phyloP scores from a whole-genome alignment of 2,113 vertebrate genomes.

The Hyaena hyaena region DNA sequence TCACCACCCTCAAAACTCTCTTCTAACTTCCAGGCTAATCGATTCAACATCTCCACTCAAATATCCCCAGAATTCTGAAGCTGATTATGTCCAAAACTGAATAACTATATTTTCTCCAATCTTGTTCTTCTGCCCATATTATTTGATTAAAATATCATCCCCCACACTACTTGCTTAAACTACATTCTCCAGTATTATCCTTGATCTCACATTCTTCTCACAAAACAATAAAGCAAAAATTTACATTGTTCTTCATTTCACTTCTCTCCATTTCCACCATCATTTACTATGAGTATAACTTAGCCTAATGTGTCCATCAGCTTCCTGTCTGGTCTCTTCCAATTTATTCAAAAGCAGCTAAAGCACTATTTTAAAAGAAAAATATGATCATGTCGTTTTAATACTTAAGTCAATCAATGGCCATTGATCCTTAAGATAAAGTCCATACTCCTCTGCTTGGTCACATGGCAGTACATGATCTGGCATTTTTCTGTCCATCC shows the following conservation, averaged over 20 bases:
- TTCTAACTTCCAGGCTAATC: background rate
- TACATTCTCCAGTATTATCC: background rate
- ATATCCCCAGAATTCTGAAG: background rate
- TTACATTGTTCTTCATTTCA: background rate
- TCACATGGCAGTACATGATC: background rate
- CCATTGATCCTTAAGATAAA: background rate
- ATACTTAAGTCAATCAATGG: background rate
- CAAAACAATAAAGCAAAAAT: background rate
- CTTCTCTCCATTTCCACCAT: background rate
- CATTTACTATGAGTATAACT: background rate
- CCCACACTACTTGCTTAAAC: accelerated
- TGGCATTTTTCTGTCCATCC: background rate
- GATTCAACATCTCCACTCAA: background rate
- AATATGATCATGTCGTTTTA: background rate
- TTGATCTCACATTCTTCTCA: background rate
- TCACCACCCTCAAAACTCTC: background rate
- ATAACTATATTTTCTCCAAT: background rate
- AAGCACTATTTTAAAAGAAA: background rate
- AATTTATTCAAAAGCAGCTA: background rate
- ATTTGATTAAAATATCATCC: background rate
- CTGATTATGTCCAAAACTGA: background rate
- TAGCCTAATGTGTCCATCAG: background rate
- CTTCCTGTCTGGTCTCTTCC: background rate
- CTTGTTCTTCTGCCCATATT: background rate
- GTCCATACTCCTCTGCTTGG: background rate